Evolutionary conservation across 1,140 invertebrate genomes (phyloP), one percentile per base, ranked within the genome.

Genomic region (Pygmarrhopalites habei): DNA sequence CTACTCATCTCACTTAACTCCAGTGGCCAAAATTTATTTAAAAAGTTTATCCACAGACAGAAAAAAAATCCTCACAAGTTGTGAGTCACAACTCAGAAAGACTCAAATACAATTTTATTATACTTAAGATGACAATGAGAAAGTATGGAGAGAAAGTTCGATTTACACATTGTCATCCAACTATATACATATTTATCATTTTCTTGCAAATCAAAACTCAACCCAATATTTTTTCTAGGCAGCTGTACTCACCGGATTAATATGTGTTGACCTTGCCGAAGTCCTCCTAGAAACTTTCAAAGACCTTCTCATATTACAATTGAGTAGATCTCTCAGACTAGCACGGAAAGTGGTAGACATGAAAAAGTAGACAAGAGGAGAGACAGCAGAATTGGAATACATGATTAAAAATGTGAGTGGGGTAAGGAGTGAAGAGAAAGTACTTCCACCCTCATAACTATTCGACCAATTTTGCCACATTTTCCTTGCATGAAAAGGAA

Each of bases 311-410:
- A 67, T 28, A 52, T 60, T 64, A 53, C 68, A 70, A 23, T 43
- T 39, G 21, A 70, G 57, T 7, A 67, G 47, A 30, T 70, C 68
- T 15, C 23, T 17, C 23, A 70, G 64, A 58, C 76, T 76, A 43
- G 73, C 68, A 52, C 78, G 61, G 58, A 81, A 81, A 57, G 77
- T 79, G 55, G 86, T 83, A 1, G 88, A 90, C 46, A 92, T 79
- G 73, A 91, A 86, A 1, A 88, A 88, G 75, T 92, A 92, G 3
- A 92, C 79, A 44, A 92, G 76, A 1, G 89, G 89, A 77, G 92
- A 92, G 59, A 91, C 81, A 32, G 85, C 89, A 15, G 87, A 89
- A 79, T 92, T 91, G 74, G 86, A 84, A 72, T 90, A 92, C 39
- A 88, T 84, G 65, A 90, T 82, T 44, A 92, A 81, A 75, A 86